These are phyloP conservation scores for Clivina fossor DNA, from an alignment of 2,888 invertebrate species.

Conservation along the genomic window DNA sequence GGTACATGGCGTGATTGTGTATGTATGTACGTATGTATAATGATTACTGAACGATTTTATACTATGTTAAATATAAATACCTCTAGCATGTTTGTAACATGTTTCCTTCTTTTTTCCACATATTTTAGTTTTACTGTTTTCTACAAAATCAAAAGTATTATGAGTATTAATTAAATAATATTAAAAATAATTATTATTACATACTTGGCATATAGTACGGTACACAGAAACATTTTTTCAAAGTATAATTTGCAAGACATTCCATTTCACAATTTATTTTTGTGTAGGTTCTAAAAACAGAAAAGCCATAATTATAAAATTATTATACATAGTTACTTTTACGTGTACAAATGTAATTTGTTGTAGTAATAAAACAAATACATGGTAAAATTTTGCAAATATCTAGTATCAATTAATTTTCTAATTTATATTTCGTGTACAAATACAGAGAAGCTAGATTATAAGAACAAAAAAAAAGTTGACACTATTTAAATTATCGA, in stretches of 20 bases:
- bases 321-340: too few relatives aligned
- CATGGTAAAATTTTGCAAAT: too few relatives aligned
- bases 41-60: neutral
- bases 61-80: constrained; percentile 41
- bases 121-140: constrained; percentile 67
- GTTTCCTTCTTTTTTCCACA: constrained; percentile 72
- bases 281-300: constrained; percentile 77
- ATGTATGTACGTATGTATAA: too few relatives aligned
- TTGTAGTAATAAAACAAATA: too few relatives aligned
- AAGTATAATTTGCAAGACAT: constrained; percentile 73
- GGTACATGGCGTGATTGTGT: too few relatives aligned
- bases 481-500: too few relatives aligned
- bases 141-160: constrained; percentile 50
- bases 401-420: too few relatives aligned
- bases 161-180: neutral
- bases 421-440: too few relatives aligned
- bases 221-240: constrained; percentile 66
- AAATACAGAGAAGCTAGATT: too few relatives aligned
- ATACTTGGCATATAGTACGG: constrained; percentile 74
- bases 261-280: constrained; percentile 78
- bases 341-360: too few relatives aligned
- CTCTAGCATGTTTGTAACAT: constrained; percentile 58
- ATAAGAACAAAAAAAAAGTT: too few relatives aligned
- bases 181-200: constrained; percentile 42
- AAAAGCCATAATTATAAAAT: too few relatives aligned